phyloP scores from a whole-genome alignment of 2,797 vertebrate species.

The Esox masquinongy region DNA sequence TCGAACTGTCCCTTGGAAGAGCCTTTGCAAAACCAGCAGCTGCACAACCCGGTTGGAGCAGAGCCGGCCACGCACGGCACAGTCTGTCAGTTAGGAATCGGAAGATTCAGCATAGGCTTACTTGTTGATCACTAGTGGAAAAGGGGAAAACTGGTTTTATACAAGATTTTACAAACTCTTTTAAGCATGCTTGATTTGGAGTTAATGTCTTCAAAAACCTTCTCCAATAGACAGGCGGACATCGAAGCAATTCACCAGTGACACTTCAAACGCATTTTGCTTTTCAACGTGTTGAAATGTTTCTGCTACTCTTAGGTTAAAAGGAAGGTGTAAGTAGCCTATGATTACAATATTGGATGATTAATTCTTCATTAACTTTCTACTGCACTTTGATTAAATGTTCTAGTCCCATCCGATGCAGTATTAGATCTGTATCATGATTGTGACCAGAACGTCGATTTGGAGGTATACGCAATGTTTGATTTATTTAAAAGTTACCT shows the following conservation, averaged over 20 bases:
- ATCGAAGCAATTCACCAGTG: slow-evolving; percentile 23
- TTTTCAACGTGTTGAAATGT: slow-evolving; percentile 32
- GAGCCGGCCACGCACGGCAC: slow-evolving; percentile 31
- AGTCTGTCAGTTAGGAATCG: slow-evolving; percentile 35
- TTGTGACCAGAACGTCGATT: no score
- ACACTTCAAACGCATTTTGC: slow-evolving; percentile 47
- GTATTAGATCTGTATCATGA: no score
- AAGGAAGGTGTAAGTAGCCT: slow-evolving; percentile 29
- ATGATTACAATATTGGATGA: slow-evolving; percentile 28
- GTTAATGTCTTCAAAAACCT: slow-evolving; percentile 41
- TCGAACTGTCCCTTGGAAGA: slow-evolving; percentile 51
- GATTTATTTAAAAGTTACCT: no score
- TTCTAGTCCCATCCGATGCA: no score
- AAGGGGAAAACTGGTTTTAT: not conserved
- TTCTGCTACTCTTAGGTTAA: slow-evolving; percentile 23
- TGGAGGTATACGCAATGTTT: no score
- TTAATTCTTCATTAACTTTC: no score
- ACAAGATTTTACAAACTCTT: not conserved
- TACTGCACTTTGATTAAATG: no score
- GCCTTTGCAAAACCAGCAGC: slow-evolving; percentile 55
- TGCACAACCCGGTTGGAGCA: slow-evolving; percentile 51
- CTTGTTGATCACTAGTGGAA: slow-evolving; percentile 66
- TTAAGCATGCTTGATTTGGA: slow-evolving; percentile 46
- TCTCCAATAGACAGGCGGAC: slow-evolving; percentile 27
- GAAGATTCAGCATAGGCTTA: slow-evolving; percentile 29